Percentiles rank a stretch among this genome's conserved stretches.
phyloP scores from a whole-genome alignment of 2,113 vertebrate species.

The Herpetotheres cachinnans region DNA sequence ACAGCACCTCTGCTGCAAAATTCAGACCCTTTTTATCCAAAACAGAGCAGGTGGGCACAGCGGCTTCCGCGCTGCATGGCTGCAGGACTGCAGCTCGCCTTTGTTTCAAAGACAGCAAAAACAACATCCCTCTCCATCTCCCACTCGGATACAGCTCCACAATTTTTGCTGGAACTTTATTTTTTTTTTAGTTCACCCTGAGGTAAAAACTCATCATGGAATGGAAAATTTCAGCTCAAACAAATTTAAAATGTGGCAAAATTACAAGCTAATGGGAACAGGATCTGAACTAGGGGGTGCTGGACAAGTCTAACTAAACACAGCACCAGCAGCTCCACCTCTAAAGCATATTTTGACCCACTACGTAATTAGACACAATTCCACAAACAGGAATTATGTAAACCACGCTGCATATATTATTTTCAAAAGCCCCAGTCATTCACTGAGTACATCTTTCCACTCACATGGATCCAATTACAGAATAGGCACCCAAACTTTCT shows the following conservation, averaged over 20 bases:
- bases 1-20: neutral
- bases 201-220: neutral
- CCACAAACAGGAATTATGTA: conserved; percentile 10
- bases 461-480: conserved; percentile 26
- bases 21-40: neutral
- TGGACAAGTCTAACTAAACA: neutral
- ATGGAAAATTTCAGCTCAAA: conserved; percentile 27
- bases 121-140: neutral
- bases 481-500: neutral
- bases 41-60: neutral
- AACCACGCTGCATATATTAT: conserved; percentile 19
- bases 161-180: neutral
- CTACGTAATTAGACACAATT: conserved; percentile 9
- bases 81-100: neutral
- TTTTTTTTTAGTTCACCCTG: neutral
- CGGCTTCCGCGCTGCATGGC: neutral
- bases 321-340: conserved; percentile 1
- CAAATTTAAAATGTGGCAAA: neutral
- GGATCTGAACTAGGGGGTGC: neutral
- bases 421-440: neutral
- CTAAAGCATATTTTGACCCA: conserved; percentile 26
- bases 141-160: accelerated
- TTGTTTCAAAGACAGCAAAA: neutral
- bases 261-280: neutral
- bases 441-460: neutral